A percentile compares a stretch with the other conserved stretches of the same genome.
phyloP scores from a whole-genome alignment of 2,797 vertebrate genomes.

The Diceros bicornis region DNA sequence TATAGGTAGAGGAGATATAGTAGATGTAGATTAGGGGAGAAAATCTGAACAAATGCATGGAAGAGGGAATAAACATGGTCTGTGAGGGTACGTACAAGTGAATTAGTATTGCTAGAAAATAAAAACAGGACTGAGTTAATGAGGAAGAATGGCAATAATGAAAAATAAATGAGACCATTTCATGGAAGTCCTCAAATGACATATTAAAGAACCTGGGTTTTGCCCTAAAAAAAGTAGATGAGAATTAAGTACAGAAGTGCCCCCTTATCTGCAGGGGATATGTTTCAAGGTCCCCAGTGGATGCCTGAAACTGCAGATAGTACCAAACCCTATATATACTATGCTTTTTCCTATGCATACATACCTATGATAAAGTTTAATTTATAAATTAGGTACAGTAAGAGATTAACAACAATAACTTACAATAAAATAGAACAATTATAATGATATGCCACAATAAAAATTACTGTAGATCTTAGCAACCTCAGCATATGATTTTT shows the following conservation, averaged over 20 bases:
- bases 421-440: too few relatives aligned
- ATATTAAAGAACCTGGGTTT: background rate
- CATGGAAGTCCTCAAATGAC: background rate
- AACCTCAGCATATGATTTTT: too few relatives aligned
- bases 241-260: background rate
- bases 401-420: too few relatives aligned
- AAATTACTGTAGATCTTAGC: too few relatives aligned
- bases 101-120: background rate
- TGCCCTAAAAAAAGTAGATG: background rate
- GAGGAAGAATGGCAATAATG: background rate
- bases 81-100: background rate
- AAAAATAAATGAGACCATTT: background rate
- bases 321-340: too few relatives aligned
- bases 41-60: background rate
- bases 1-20: background rate
- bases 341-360: too few relatives aligned
- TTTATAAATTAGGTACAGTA: too few relatives aligned
- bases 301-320: too few relatives aligned
- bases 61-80: background rate
- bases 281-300: too few relatives aligned
- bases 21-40: background rate
- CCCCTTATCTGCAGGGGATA: too few relatives aligned
- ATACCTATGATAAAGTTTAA: too few relatives aligned
- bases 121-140: background rate
- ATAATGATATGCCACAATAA: too few relatives aligned